Base-by-base conservation (phyloP, 2,888 invertebrate genomes). In the Amitus sp. region DNA sequence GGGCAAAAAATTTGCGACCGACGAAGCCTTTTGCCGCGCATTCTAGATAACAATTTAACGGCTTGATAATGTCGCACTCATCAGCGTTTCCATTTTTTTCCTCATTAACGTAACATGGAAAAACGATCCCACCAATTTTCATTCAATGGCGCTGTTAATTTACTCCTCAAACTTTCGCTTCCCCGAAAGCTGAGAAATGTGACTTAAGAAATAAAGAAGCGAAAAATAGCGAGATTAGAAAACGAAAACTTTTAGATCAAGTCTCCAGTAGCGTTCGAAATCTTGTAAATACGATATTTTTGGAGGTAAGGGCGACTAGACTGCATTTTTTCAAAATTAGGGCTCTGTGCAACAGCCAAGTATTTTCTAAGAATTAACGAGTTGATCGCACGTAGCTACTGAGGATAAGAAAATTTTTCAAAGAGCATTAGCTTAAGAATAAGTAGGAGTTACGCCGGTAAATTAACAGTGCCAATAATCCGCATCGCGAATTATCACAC, bases 61-160 rank as follows among this genome's bases (percentile, higher is more conserved):
- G 53, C 73, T 73, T 73, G 72, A 71, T 73, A 66, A 72, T 70
- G 64, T 68, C 37, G 53, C 51, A 52, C 51, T 42, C n/a, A n/a
- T n/a, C n/a, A n/a, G n/a, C n/a, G n/a, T n/a, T n/a, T n/a, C n/a
- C n/a, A n/a, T n/a, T n/a, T 34, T 51, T 58, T 58, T 63, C 48
- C 55, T 47, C 55, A 47, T 45, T 51, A 39, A 49, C 1, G 54
- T 53, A 33, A 15, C 34, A 30, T 57, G 40, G 13, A 33, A 52
- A 47, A 49, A 39, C 33, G 57, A 50, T 34, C 40, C 40, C 53
- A 30, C 52, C 40, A 47, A 54, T 61, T 54, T 56, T 53, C 50
- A 9, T 37, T 37, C 37, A 15, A 13, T 37, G 37, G 37, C 37
- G 37, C 37, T 37, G 37, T 37, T 37, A 37, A 37, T 37, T 37